Evolutionary conservation across 1,140 invertebrate genomes (phyloP).

Genomic region (Brachionus paranguensis): DNA sequence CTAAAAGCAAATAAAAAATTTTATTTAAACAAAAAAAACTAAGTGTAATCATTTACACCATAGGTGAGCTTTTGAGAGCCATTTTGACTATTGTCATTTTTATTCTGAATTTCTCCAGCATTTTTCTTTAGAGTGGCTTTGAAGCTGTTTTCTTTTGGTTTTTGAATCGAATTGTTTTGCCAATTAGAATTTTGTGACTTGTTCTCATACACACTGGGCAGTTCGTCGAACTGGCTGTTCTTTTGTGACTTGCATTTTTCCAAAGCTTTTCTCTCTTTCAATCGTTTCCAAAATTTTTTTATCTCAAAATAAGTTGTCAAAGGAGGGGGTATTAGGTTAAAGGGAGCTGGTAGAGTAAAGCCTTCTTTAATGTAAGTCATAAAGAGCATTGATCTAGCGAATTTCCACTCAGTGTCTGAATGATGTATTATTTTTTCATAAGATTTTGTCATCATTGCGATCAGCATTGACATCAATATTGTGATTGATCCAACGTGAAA

Average conservation of each 20-base stretch:
- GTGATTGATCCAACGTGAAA: slow-evolving; percentile 57
- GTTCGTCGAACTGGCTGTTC: neutral
- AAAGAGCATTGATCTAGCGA: slow-evolving; percentile 77
- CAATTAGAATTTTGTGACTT: neutral
- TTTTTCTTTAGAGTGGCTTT: neutral
- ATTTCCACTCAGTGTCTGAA: slow-evolving; percentile 84
- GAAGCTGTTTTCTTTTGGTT: neutral
- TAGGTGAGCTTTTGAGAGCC: slow-evolving; percentile 7
- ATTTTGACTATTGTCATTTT: neutral
- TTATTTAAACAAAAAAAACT: neutral
- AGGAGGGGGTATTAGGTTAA: slow-evolving; percentile 81
- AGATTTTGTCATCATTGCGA: slow-evolving; percentile 60
- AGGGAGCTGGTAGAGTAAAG: slow-evolving; percentile 74
- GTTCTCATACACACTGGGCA: slow-evolving; percentile 34
- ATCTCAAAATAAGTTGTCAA: slow-evolving; percentile 60
- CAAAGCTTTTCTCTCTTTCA: neutral
- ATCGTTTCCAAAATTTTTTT: neutral
- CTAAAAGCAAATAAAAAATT: neutral
- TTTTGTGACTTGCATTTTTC: neutral
- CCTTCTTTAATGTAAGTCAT: slow-evolving; percentile 85
- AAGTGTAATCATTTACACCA: neutral
- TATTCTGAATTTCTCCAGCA: neutral
- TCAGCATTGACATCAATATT: slow-evolving; percentile 59
- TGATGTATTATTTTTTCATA: slow-evolving; percentile 64
- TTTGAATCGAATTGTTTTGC: neutral